Evolutionary conservation across 2,797 vertebrate genomes (phyloP), one percentile per base, ranked within the genome.

Genomic region (Erpetoichthys calabaricus): DNA sequence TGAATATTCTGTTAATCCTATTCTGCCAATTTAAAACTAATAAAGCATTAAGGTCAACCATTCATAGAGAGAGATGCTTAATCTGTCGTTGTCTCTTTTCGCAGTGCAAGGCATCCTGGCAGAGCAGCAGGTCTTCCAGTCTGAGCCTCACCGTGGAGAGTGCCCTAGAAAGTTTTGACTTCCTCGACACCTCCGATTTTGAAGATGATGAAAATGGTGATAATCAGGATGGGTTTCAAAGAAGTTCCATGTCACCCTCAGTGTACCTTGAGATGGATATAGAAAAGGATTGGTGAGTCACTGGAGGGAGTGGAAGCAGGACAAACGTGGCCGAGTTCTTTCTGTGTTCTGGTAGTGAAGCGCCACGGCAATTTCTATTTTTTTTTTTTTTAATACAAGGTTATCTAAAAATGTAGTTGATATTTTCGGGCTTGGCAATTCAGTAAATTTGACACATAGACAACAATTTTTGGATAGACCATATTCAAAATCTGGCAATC

Each of bases 151-250:
- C 94, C 1, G 90, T 99, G 70, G 95, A 99, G 77, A 99, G 90
- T 56, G 96, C 94, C 62, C 79, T 99, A 77, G 96, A 98, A 82
- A 99, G 96, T 78, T 98, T 99, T 56, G 96, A 99, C 80, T 99
- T 99, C 83, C 91, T 98, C 77, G 97, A 98, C 88, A 98, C 94
- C 49, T 98, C 94, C 42, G 96, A 99, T 77, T 94, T 99, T 65
- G 95, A 97, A 54, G 94, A 98, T 44, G 88, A 90, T 10, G 87
- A 88, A 52, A 88, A 76, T 0, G 94, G 94, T 45, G 93, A 94
- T 55, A 90, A 92, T 60, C 73, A 74, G 42, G 80, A 75, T 9
- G 79, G 76, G 70, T 73, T 80, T 70, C 76, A 80, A 74, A 76
- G 65, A 62, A 71, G 63, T 56, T 79, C 77, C 71, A 79, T 86